Evolutionary conservation across 2,888 invertebrate genomes (phyloP).

Genomic region (Amphimallon solstitiale): DNA sequence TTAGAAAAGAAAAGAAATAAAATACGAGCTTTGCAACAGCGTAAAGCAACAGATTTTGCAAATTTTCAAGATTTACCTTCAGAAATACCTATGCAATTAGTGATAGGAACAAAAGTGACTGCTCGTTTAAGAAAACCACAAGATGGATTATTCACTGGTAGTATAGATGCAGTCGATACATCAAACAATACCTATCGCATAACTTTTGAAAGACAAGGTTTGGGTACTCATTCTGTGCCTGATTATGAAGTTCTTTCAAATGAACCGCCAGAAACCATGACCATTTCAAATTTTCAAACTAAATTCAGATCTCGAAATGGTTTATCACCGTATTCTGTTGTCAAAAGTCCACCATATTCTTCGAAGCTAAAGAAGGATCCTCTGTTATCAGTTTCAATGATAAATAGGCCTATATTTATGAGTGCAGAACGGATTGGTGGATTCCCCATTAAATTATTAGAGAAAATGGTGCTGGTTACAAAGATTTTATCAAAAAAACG

Average conservation of each 20-base stretch:
- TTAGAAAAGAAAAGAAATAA: constrained; percentile 90
- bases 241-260: constrained; percentile 96
- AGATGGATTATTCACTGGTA: constrained; percentile 90
- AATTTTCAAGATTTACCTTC: constrained; percentile 87
- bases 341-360: constrained; percentile 61
- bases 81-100: constrained; percentile 93
- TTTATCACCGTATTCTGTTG: constrained; percentile 67
- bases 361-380: constrained; percentile 73
- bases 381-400: constrained; percentile 68
- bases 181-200: constrained; percentile 94
- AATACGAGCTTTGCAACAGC: constrained; percentile 91
- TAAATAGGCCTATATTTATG: constrained; percentile 53
- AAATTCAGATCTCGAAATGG: constrained; percentile 79
- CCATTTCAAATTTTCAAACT: constrained; percentile 83
- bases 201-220: constrained; percentile 89
- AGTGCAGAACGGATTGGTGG: constrained; percentile 74
- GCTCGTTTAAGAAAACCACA: constrained; percentile 91
- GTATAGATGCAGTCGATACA: constrained; percentile 95
- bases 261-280: constrained; percentile 90
- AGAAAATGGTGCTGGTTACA: constrained; percentile 86
- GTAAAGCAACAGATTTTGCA: constrained; percentile 83
- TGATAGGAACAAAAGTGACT: constrained; percentile 93
- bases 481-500: constrained; percentile 87
- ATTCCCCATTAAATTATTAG: constrained; percentile 85
- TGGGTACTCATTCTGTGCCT: constrained; percentile 95